These are phyloP conservation scores for Portevinia maculata DNA, from an alignment of 2,888 invertebrate species.

Conservation along the genomic window DNA sequence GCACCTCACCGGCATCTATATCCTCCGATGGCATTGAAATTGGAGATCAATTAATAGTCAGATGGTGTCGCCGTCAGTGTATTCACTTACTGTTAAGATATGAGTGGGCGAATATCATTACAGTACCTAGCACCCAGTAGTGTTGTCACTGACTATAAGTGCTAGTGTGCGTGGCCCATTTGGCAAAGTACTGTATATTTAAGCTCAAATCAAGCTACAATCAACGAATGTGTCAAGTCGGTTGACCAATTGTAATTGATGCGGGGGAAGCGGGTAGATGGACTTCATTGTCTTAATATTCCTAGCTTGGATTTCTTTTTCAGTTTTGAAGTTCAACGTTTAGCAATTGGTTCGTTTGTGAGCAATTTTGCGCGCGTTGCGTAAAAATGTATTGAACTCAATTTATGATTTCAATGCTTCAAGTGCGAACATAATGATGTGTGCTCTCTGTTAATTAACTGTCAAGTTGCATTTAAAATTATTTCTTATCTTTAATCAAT, in stretches of 20 bases:
- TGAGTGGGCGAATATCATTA: conserved; percentile 36
- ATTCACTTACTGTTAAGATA: conserved; percentile 47
- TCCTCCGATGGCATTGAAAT: conserved; percentile 64
- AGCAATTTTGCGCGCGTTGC: conserved; percentile 60
- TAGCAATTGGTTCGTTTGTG: conserved; percentile 67
- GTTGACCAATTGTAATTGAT: conserved; percentile 51
- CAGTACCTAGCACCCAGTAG: not conserved
- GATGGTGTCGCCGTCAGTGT: conserved; percentile 32
- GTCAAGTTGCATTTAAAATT: conserved; percentile 21
- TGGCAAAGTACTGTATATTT: conserved; percentile 64
- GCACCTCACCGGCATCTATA: not conserved
- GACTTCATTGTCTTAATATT: conserved; percentile 37
- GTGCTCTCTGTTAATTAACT: conserved; percentile 51
- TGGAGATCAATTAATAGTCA: conserved; percentile 70
- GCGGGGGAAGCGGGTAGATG: not conserved
- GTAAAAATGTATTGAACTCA: conserved; percentile 69
- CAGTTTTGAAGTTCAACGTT: conserved; percentile 73
- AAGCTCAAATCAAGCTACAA: conserved; percentile 49
- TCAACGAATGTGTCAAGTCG: conserved; percentile 53
- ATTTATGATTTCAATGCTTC: conserved; percentile 54
- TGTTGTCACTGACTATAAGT: conserved; percentile 61
- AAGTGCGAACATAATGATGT: conserved; percentile 56
- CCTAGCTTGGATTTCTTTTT: conserved; percentile 50
- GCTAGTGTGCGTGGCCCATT: conserved; percentile 65
- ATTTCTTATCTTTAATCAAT: conserved; percentile 3